These are phyloP conservation scores for Chionodraco myersi DNA, from an alignment of 2,113 vertebrate species.

Conservation along the genomic window DNA sequence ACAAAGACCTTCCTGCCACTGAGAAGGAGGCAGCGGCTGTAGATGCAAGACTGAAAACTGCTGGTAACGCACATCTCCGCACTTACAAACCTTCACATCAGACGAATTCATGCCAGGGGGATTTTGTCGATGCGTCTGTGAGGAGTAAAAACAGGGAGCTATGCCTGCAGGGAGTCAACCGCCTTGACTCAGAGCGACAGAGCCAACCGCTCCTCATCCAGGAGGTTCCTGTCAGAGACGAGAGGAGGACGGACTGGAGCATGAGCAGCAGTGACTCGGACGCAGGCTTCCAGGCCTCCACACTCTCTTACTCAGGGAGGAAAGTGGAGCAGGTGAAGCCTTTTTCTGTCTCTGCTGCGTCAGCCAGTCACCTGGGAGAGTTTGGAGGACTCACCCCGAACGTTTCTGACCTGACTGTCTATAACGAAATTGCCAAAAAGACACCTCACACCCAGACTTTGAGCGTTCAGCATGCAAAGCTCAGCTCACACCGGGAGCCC, in stretches of 20 bases:
- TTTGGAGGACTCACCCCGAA: constrained; percentile 56
- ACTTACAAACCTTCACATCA: constrained; percentile 33
- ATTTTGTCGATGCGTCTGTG: constrained; percentile 30
- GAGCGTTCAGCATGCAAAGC: background rate
- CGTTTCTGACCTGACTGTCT: constrained; percentile 72
- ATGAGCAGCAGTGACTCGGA: constrained; percentile 63
- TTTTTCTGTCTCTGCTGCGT: constrained; percentile 24
- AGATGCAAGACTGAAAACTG: constrained; percentile 1
- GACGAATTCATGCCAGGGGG: constrained; percentile 9
- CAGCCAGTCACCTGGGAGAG: constrained; percentile 26
- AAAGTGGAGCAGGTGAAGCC: constrained; percentile 54
- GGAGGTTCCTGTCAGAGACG: constrained; percentile 86
- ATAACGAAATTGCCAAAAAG: constrained; percentile 71
- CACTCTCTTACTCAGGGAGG: constrained; percentile 41
- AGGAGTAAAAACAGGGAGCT: constrained; percentile 68
- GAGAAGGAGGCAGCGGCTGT: constrained; percentile 22
- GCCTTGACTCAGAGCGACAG: background rate
- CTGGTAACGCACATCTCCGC: background rate
- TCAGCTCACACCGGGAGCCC: constrained; percentile 63
- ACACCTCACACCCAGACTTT: constrained; percentile 26
- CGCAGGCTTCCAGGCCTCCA: constrained; percentile 23
- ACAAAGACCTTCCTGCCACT: constrained; percentile 23
- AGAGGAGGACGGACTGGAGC: constrained; percentile 77
- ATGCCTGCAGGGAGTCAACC: constrained; percentile 45
- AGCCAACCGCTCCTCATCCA: constrained; percentile 56